Percentiles rank a stretch among this genome's conserved stretches.
Conservation (phyloP, 1,140 invertebrate genomes). For the Drosophila nigromelanica region DNA sequence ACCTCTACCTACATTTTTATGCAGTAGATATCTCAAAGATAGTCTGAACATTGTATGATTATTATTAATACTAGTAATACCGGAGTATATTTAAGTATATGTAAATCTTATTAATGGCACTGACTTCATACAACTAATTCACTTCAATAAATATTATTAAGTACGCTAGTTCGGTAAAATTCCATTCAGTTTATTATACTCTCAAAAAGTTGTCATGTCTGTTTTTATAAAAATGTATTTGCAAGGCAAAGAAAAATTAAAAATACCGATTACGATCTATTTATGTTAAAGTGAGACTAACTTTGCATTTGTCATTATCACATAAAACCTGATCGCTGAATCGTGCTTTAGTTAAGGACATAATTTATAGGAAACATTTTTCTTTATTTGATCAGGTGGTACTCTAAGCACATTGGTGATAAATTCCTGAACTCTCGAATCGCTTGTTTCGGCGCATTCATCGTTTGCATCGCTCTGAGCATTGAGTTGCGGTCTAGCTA, state of each 20-base stretch:
- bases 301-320: too few relatives aligned
- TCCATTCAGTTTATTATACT: not conserved
- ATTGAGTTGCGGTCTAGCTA: not conserved
- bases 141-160: too few relatives aligned
- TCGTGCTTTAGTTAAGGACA: not conserved
- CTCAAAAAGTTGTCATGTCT: not conserved
- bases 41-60: too few relatives aligned
- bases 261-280: too few relatives aligned
- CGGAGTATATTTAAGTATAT: too few relatives aligned
- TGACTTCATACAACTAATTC: too few relatives aligned
- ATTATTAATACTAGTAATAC: too few relatives aligned
- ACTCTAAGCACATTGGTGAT: constrained; percentile 44
- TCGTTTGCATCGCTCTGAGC: not conserved
- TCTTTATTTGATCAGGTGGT: constrained; percentile 4
- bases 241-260: too few relatives aligned
- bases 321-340: not conserved
- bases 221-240: not conserved
- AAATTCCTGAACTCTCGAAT: constrained; percentile 17
- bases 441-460: not conserved
- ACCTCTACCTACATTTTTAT: too few relatives aligned
- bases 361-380: not conserved
- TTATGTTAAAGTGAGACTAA: too few relatives aligned
- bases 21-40: too few relatives aligned
- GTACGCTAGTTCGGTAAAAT: not conserved
- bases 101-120: too few relatives aligned